These are phyloP conservation scores for Triops longicaudatus DNA, from an alignment of 1,140 invertebrate species.

Conservation along the genomic window DNA sequence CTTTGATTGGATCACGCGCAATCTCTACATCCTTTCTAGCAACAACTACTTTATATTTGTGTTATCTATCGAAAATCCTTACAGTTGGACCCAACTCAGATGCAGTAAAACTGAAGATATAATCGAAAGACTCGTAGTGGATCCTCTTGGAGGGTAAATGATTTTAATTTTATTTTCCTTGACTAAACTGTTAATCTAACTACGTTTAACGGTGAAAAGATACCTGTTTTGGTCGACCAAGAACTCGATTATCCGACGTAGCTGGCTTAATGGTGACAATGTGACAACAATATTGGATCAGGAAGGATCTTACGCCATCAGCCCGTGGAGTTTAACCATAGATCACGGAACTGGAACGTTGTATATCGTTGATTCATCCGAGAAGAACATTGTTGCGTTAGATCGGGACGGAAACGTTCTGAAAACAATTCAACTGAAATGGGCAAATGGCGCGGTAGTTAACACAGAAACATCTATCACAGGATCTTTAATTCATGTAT, in stretches of 20 bases:
- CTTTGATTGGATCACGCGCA: background rate
- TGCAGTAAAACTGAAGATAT: background rate
- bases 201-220: background rate
- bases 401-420: background rate
- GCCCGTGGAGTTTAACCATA: background rate
- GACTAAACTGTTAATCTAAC: background rate
- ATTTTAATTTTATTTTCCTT: background rate
- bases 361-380: background rate
- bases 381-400: background rate
- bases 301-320: background rate
- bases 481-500: background rate
- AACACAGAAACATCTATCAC: background rate
- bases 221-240: background rate
- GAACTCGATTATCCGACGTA: background rate
- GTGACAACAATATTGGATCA: background rate
- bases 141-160: background rate
- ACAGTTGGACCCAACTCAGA: background rate
- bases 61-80: background rate
- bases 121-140: background rate
- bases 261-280: background rate
- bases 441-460: background rate
- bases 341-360: background rate
- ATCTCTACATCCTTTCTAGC: background rate
- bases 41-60: background rate
- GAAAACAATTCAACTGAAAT: background rate